Conservation (phyloP, 2,888 invertebrate genomes). For the Andrena marginata region DNA sequence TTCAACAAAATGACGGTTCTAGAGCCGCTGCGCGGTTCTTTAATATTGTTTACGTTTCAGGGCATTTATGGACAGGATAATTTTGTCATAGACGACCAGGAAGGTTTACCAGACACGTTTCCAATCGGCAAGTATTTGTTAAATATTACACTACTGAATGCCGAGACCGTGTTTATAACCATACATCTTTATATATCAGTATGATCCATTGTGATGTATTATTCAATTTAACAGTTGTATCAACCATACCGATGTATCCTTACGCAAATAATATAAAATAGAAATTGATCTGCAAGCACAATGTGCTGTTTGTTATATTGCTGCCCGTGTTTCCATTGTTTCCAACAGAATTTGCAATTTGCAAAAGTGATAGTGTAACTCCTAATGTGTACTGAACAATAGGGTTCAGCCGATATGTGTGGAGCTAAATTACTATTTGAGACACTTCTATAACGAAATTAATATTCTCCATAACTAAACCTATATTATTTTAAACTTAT, state of each 20-base stretch:
- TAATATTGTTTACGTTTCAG: constrained; percentile 9
- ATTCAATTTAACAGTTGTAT: neutral
- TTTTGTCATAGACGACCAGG: neutral
- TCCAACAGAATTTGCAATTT: too few relatives aligned
- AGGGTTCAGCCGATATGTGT: too few relatives aligned
- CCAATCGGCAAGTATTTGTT: constrained; percentile 29
- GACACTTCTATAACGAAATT: too few relatives aligned
- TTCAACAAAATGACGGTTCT: too few relatives aligned
- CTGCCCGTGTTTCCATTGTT: neutral
- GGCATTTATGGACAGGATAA: neutral
- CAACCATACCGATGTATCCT: too few relatives aligned
- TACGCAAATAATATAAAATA: constrained; percentile 12
- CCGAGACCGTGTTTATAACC: fast-evolving
- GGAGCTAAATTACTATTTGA: too few relatives aligned
- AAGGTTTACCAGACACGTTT: constrained; percentile 30
- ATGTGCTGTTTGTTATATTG: neutral
- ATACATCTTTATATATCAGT: neutral
- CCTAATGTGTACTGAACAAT: too few relatives aligned
- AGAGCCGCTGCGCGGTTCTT: too few relatives aligned
- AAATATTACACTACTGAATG: neutral
- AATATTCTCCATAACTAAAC: too few relatives aligned
- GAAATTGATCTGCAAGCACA: constrained; percentile 12
- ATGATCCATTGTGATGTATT: neutral
- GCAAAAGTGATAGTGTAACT: too few relatives aligned
- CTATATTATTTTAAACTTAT: too few relatives aligned